Base-by-base conservation (phyloP, 1,140 invertebrate genomes). In the Drosophila quadrilineata region DNA sequence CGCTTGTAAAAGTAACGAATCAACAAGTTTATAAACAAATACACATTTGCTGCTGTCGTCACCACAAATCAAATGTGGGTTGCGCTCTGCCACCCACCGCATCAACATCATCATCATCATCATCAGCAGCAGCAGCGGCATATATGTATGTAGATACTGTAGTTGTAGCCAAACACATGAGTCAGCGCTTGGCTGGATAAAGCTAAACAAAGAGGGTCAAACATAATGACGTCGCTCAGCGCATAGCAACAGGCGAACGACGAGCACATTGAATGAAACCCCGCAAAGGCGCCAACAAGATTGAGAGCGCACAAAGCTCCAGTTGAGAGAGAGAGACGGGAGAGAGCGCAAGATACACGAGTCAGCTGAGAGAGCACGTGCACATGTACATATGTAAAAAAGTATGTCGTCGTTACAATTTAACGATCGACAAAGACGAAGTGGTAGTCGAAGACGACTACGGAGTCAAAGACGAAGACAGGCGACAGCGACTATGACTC, bases 201-300 rank as follows among this genome's bases (percentile, higher is more conserved):
- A 60, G 54, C 75, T 80, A 62, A 63, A 56, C 67, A 75, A 80
- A n/a, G n/a, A n/a, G 71, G 82, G 68, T 76, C 63, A 33, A 54
- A 52, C 45, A 54, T 31, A 49, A 46, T 84, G 76, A 82, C 75
- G 62, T 70, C 50, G 36, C 22, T 6, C 14, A 57, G 71, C 60
- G 54, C 48, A 19, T 33, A 48, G 28, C 56, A 45, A 33, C 54
- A 46, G 41, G 21, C 17, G 22, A 24, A 43, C 6, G 12, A 26
- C 19, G 26, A 19, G 9, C 26, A 28, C n/a, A n/a, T n/a, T n/a
- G n/a, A 65, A 29, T 22, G 35, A 70, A 59, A 59, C 46, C 48
- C 40, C 52, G 10, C 38, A 56, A 48, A 50, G 33, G 28, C 28
- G 33, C 17, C 22, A 26, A 26, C 12, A 22, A 16, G 10, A 24